Evolutionary conservation across 2,113 vertebrate genomes (phyloP), one percentile per base, ranked within the genome.

Genomic region (Thamnaconus septentrionalis): DNA sequence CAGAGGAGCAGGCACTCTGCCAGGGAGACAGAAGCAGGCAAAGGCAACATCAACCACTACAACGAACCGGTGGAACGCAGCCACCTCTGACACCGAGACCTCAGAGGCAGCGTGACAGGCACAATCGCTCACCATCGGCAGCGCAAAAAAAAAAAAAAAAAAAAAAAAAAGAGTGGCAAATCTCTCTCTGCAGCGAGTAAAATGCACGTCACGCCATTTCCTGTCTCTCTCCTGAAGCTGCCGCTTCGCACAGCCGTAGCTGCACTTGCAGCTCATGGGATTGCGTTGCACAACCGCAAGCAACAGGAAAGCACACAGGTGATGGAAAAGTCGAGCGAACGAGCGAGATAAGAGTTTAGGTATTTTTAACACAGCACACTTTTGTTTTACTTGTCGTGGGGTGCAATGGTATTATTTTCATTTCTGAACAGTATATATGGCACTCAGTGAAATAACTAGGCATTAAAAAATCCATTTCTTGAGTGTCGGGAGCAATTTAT

Each of bases 1-100:
- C 44, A 76, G 91, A 92, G 45, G 88, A 8, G 81, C 87, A 94
- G 61, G 78, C 81, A 66, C 73, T 75, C 96, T 98, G 71, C 47
- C 63, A 42, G 50, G 42, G 71, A 86, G 9, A 75, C 8, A 76
- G 44, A 76, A 41, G 62, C 18, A 42, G 46, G 49, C 4, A 75
- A 66, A 56, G 46, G 41, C 68, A 56, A 61, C 63, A 48, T 40
- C 18, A 43, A 56, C 58, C 40, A 71, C 43, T 3, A 7, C 3
- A 48, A 10, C 3, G 60, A 66, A 2, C 18, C 18, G 18, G 18
- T 31, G 18, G 6, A 66, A 66, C 12, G 72, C 6, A 64, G 10
- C 56, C 44, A 18, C 56, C n/a, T 42, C 11, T 31, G 41, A 53
- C 44, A 66, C 5, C 0, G 7, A 31, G 4, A 55, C 53, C 58